Evolutionary conservation across 2,888 invertebrate species (phyloP).

Genomic region (Exephanes ischioxanthus): DNA sequence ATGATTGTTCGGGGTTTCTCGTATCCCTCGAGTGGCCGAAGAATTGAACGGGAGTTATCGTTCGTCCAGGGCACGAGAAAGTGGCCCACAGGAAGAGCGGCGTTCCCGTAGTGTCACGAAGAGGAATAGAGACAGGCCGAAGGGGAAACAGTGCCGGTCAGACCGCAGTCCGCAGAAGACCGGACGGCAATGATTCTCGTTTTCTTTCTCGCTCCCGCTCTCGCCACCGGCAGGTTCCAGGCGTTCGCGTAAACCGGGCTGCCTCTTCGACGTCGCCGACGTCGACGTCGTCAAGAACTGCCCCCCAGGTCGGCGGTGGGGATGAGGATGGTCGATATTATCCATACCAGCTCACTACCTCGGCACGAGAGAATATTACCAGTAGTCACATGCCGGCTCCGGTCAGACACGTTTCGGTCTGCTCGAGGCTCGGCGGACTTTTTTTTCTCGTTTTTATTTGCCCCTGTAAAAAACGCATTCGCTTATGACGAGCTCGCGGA

Average conservation of each 20-base stretch:
- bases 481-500: conserved; percentile 19
- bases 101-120: conserved; percentile 57
- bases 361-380: conserved; percentile 74
- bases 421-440: conserved; percentile 39
- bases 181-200: conserved; percentile 63
- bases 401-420: conserved; percentile 72
- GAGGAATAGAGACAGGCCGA: conserved; percentile 57
- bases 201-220: not conserved
- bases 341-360: conserved; percentile 74
- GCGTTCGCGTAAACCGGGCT: conserved; percentile 28
- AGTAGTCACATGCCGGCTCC: conserved; percentile 81
- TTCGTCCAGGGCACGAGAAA: not conserved
- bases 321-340: conserved; percentile 78
- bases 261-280: conserved; percentile 48
- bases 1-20: not conserved
- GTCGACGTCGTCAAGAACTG: conserved; percentile 63
- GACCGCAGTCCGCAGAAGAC: conserved; percentile 52
- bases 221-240: not conserved
- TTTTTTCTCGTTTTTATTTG: conserved; percentile 26
- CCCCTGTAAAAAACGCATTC: not conserved
- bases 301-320: conserved; percentile 57
- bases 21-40: not conserved
- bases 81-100: conserved; percentile 4
- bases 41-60: not conserved
- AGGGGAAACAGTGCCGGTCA: conserved; percentile 48